phyloP scores from a whole-genome alignment of 2,888 invertebrate species.

The Tigriopus californicus region DNA sequence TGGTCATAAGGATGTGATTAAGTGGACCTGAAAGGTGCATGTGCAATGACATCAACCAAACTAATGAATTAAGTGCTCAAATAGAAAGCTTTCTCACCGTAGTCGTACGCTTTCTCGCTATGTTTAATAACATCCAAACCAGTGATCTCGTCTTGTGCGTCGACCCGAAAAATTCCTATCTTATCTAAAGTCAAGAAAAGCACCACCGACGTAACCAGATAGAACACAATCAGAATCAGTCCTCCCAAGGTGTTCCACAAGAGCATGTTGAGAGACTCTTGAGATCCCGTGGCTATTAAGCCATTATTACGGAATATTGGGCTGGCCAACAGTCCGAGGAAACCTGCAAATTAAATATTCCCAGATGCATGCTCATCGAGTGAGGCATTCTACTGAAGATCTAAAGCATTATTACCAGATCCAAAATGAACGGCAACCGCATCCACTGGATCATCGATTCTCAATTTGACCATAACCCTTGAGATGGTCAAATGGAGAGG shows the following conservation, averaged over 20 bases:
- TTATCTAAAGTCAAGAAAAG: slow-evolving; percentile 29
- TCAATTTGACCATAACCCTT: background rate
- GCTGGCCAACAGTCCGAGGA: slow-evolving; percentile 19
- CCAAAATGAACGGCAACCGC: slow-evolving; percentile 34
- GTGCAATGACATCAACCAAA: too few relatives aligned
- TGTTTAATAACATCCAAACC: slow-evolving; percentile 32
- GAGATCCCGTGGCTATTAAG: slow-evolving; percentile 11
- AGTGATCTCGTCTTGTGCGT: slow-evolving; percentile 24
- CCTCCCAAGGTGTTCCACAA: slow-evolving; percentile 30
- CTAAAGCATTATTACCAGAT: background rate
- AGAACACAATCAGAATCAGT: slow-evolving; percentile 29
- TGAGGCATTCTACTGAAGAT: background rate
- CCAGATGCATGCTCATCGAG: too few relatives aligned
- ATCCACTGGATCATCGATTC: slow-evolving; percentile 34
- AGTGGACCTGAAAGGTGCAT: too few relatives aligned
- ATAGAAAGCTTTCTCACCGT: background rate
- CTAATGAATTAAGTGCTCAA: too few relatives aligned
- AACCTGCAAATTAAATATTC: slow-evolving; percentile 25
- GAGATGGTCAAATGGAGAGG: background rate
- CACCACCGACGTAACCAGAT: slow-evolving; percentile 24
- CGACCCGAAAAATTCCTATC: slow-evolving; percentile 23
- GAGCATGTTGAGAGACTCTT: slow-evolving; percentile 23
- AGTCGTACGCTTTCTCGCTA: slow-evolving; percentile 29
- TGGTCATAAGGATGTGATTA: too few relatives aligned
- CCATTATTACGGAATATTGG: slow-evolving; percentile 19